These are phyloP conservation scores for Myotis yumanensis DNA, from an alignment of 2,113 vertebrate species.

Conservation along the genomic window DNA sequence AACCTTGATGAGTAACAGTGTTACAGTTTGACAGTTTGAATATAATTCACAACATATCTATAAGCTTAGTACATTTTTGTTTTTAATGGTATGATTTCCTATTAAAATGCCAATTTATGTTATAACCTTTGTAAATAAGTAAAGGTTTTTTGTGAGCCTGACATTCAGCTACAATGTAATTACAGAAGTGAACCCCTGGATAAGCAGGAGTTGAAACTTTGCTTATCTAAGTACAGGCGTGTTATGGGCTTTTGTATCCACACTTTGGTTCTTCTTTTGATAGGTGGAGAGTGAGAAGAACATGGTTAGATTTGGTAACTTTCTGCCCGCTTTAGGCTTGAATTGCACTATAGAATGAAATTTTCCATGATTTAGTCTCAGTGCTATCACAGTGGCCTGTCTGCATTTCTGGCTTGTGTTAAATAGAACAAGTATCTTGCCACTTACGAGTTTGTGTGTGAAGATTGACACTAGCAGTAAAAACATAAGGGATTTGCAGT, in stretches of 20 bases:
- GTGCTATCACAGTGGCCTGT: too few relatives aligned
- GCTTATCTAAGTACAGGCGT: not conserved
- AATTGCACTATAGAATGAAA: not conserved
- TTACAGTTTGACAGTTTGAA: not conserved
- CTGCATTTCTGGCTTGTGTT: not conserved
- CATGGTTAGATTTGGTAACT: not conserved
- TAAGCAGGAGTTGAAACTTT: not conserved
- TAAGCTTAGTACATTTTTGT: not conserved
- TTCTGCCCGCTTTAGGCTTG: not conserved
- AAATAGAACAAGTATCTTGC: not conserved
- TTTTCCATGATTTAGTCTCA: not conserved
- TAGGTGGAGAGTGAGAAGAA: not conserved
- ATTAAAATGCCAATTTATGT: not conserved
- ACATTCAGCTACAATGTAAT: not conserved
- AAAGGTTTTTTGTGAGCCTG: not conserved
- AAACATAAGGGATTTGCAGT: slow-evolving; percentile 79
- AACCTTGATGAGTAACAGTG: not conserved
- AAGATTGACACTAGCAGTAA: slow-evolving; percentile 65
- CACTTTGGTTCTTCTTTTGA: not conserved
- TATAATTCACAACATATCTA: not conserved
- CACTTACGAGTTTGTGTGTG: slow-evolving; percentile 27
- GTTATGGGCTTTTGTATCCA: not conserved
- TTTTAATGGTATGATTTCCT: not conserved
- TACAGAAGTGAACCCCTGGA: not conserved
- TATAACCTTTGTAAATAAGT: slow-evolving; percentile 16